These are phyloP conservation scores for Phyllotreta striolata DNA, from an alignment of 2,888 invertebrate genomes.

Conservation along the genomic window DNA sequence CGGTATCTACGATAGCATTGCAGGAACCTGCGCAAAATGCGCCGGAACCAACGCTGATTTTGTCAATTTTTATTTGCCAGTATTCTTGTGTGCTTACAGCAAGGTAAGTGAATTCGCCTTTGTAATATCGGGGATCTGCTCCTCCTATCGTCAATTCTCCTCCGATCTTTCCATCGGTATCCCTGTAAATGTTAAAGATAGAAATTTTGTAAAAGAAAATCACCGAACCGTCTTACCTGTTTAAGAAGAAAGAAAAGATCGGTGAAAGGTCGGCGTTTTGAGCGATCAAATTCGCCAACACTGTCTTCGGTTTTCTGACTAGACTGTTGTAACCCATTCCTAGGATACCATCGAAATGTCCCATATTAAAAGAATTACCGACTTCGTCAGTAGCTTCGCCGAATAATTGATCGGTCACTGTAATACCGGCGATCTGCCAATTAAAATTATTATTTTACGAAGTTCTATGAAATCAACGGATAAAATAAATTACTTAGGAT, in stretches of 20 bases:
- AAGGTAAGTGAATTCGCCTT: slow-evolving; percentile 87
- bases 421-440: slow-evolving; percentile 75
- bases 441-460: slow-evolving; percentile 51
- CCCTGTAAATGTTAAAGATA: slow-evolving; percentile 63
- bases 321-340: slow-evolving; percentile 88
- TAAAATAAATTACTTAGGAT: no score
- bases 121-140: slow-evolving; percentile 88
- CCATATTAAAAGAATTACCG: slow-evolving; percentile 90
- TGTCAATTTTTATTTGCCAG: slow-evolving; percentile 91
- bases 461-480: background rate
- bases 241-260: slow-evolving; percentile 91
- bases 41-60: slow-evolving; percentile 64
- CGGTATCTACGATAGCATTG: no score
- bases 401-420: slow-evolving; percentile 82
- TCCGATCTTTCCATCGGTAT: slow-evolving; percentile 75
- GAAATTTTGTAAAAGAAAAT: background rate
- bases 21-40: slow-evolving; percentile 81
- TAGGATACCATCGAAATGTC: slow-evolving; percentile 95
- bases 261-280: slow-evolving; percentile 74
- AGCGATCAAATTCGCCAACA: slow-evolving; percentile 86
- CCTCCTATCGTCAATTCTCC: slow-evolving; percentile 94
- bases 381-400: slow-evolving; percentile 94
- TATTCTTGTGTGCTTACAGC: slow-evolving; percentile 85
- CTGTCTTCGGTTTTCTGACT: slow-evolving; percentile 84
- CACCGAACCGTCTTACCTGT: slow-evolving; percentile 65